phyloP scores from a whole-genome alignment of 2,888 invertebrate species.

The Watsonalla cultraria region DNA sequence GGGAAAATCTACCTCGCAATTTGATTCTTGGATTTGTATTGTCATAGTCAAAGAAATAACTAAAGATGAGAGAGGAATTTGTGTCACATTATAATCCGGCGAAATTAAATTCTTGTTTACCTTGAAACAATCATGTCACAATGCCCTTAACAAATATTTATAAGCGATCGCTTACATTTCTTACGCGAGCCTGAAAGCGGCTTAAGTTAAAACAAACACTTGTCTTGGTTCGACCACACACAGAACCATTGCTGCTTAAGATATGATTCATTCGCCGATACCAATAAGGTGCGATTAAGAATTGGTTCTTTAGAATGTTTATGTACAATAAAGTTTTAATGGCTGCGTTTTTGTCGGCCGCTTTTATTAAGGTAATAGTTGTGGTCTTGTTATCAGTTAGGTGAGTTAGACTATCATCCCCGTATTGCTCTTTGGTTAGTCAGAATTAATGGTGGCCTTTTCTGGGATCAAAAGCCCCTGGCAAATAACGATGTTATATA shows the following conservation, averaged over 20 bases:
- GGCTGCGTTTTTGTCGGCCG: no score
- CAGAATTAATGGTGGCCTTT: no score
- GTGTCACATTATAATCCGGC: no score
- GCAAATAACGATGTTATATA: no score
- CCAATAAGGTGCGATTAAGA: slow-evolving; percentile 7
- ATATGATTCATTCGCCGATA: slow-evolving; percentile 24
- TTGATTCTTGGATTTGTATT: no score
- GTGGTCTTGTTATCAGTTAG: background rate
- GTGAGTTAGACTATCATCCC: no score
- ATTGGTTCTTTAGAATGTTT: background rate
- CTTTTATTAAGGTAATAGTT: background rate
- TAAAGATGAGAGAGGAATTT: no score
- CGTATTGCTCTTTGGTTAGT: no score
- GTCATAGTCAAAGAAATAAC: no score
- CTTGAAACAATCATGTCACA: slow-evolving; percentile 19
- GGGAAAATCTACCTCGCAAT: no score
- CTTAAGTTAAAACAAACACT: slow-evolving; percentile 31
- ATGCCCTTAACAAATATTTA: slow-evolving; percentile 30
- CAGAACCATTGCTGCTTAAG: slow-evolving; percentile 8
- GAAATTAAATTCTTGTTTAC: slow-evolving; percentile 6
- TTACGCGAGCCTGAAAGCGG: slow-evolving; percentile 36
- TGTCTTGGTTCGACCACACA: slow-evolving; percentile 43
- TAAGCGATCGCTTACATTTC: slow-evolving; percentile 24
- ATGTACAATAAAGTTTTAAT: background rate
- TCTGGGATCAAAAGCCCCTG: no score